Conservation (phyloP, 2,888 invertebrate genomes). For the Druceiella hillmani region DNA sequence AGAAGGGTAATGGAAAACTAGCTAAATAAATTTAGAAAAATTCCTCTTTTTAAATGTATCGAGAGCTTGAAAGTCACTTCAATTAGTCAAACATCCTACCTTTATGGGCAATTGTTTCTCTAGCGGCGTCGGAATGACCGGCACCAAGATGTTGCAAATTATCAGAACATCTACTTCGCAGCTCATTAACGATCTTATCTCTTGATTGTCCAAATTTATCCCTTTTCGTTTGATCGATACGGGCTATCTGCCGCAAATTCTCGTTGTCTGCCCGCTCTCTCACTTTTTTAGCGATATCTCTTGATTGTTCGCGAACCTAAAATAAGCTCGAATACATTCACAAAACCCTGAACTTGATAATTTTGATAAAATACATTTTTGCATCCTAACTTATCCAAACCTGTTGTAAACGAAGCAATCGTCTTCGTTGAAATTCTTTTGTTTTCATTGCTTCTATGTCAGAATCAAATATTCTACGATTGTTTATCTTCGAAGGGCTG, state of each 20-base stretch:
- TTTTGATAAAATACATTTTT: not conserved
- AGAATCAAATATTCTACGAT: too few species aligned
- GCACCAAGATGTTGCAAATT: conserved; percentile 37
- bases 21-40: too few species aligned
- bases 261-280: conserved; percentile 42
- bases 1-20: too few species aligned
- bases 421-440: conserved; percentile 45
- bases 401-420: conserved; percentile 47
- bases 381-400: conserved; percentile 29
- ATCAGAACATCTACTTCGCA: conserved; percentile 37
- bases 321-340: conserved; percentile 24
- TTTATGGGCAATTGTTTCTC: too few species aligned
- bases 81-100: too few species aligned
- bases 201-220: conserved; percentile 38
- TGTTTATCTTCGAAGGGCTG: too few species aligned
- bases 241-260: conserved; percentile 34
- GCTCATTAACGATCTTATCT: conserved; percentile 37
- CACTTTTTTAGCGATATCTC: conserved; percentile 46
- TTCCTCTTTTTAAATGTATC: too few species aligned
- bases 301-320: conserved; percentile 50
- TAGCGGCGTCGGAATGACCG: conserved; percentile 36
- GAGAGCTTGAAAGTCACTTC: too few species aligned
- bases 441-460: conserved; percentile 39
- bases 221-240: conserved; percentile 36
- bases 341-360: not conserved